Evolutionary conservation across 1,140 invertebrate species (phyloP).

Genomic region (Thrips palmi): DNA sequence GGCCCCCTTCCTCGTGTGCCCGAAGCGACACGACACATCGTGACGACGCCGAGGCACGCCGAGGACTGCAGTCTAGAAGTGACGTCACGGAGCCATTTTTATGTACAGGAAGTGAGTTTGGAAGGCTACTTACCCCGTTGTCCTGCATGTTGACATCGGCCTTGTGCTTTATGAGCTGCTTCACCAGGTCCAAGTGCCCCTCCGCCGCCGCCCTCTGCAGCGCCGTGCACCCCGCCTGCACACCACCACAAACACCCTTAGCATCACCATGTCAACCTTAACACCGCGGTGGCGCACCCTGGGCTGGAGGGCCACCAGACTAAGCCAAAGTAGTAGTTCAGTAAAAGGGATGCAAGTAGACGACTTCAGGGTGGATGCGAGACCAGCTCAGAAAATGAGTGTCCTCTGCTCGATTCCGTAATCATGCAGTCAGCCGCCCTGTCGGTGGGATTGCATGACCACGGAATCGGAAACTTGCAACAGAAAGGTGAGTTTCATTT

Average conservation of each 20-base stretch:
- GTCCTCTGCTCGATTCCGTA: too few species aligned
- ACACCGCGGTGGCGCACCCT: background rate
- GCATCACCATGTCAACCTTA: background rate
- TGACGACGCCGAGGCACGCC: too few species aligned
- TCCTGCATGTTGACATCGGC: conserved; percentile 58
- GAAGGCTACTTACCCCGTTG: conserved; percentile 38
- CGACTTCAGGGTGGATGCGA: background rate
- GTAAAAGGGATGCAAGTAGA: background rate
- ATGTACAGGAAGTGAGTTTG: too few species aligned
- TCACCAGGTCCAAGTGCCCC: conserved; percentile 57
- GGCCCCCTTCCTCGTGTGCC: background rate
- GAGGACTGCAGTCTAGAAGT: too few species aligned
- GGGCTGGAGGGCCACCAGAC: background rate
- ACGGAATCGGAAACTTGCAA: too few species aligned
- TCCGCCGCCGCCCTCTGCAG: conserved; percentile 68
- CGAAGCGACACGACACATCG: background rate
- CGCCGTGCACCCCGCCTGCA: conserved; percentile 52
- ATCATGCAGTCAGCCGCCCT: too few species aligned
- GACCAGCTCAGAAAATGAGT: too few species aligned
- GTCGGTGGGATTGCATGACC: too few species aligned
- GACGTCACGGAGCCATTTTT: conserved; percentile 45
- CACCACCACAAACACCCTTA: conserved; percentile 11
- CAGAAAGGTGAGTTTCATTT: too few species aligned
- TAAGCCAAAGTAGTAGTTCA: background rate
- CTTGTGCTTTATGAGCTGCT: conserved; percentile 45